Percentiles rank a stretch among this genome's conserved stretches.
Conservation (phyloP, 2,797 vertebrate species). For the Fundulus diaphanus region DNA sequence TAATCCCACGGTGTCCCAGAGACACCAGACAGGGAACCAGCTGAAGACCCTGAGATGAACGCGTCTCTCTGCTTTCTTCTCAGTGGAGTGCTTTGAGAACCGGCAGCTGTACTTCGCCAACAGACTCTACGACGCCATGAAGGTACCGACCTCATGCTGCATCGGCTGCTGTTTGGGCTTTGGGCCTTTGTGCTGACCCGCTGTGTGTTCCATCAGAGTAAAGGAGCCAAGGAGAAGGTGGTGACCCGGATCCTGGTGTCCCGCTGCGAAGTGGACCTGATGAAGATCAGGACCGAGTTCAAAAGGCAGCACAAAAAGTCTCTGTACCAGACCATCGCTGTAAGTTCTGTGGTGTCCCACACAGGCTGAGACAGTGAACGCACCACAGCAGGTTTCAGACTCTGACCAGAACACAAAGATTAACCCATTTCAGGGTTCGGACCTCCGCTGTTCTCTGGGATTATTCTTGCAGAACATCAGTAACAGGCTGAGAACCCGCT, state of each 20-base stretch:
- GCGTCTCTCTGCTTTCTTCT: not conserved
- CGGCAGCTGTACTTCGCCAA: constrained; percentile 93
- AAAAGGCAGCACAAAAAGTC: constrained; percentile 89
- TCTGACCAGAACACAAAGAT: not conserved
- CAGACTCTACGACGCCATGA: constrained; percentile 93
- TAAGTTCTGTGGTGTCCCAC: constrained; percentile 64
- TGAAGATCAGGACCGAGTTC: constrained; percentile 93
- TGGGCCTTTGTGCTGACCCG: not conserved
- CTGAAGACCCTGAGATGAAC: not conserved
- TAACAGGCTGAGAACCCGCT: too few species aligned
- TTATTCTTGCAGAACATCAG: too few species aligned
- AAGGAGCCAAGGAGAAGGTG: constrained; percentile 93
- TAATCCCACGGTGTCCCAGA: too few species aligned
- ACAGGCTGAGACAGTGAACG: not conserved
- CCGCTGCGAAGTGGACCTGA: constrained; percentile 93
- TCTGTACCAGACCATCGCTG: constrained; percentile 90
- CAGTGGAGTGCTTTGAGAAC: constrained; percentile 97
- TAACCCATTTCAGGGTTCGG: not conserved
- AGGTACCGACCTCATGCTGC: constrained; percentile 71
- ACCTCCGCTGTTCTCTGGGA: too few species aligned
- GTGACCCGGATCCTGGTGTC: constrained; percentile 94
- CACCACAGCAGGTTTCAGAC: not conserved
- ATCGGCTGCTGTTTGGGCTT: not conserved
- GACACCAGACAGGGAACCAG: not conserved
- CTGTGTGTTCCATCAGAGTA: constrained; percentile 78